Base-by-base conservation (phyloP, 2,888 invertebrate genomes). In the Branchipolynoe longqiensis region DNA sequence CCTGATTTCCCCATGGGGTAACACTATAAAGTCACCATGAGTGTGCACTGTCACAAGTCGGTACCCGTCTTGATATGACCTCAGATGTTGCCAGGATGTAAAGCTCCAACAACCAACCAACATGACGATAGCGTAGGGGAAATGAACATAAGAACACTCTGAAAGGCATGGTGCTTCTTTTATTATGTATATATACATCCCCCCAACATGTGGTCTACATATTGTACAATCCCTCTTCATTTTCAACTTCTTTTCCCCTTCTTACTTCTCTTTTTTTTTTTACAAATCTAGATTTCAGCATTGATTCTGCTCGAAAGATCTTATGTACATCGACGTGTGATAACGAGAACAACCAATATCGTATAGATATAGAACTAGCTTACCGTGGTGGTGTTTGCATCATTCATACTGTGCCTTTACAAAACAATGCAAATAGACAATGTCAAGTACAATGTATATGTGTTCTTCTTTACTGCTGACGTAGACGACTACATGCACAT, bases 221-320 rank as follows among this genome's bases (percentile, higher is more conserved):
- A 69, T 36, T 69, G 33, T 69, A 69, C 69, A 69, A 28, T 62
- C 31, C 25, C 14, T 62, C 18, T 28, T 62, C 62, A 28, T n/a
- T 62, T 62, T n/a, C n/a, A n/a, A n/a, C n/a, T n/a, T n/a, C n/a
- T n/a, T n/a, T n/a, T n/a, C n/a, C n/a, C n/a, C n/a, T n/a, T 48
- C 18, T 8, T 48, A 48, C 18, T 18, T 48, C 18, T 48, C 48
- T 48, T 48, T 48, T 18, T 48, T 48, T 69, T 69, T n/a, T 62
- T 69, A 69, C 69, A 69, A 69, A 69, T 69, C 69, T 69, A 69
- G 33, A 69, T 69, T 69, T 38, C 69, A 69, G 69, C 69, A 25
- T 69, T 69, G 69, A 38, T 69, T 69, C 31, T 33, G 33, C 33
- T 36, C 69, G 38, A 69, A n/a, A 69, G 69, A 69, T 69, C 38